Evolutionary conservation across 2,797 vertebrate species (phyloP).

Genomic region (Peromyscus attwateri): DNA sequence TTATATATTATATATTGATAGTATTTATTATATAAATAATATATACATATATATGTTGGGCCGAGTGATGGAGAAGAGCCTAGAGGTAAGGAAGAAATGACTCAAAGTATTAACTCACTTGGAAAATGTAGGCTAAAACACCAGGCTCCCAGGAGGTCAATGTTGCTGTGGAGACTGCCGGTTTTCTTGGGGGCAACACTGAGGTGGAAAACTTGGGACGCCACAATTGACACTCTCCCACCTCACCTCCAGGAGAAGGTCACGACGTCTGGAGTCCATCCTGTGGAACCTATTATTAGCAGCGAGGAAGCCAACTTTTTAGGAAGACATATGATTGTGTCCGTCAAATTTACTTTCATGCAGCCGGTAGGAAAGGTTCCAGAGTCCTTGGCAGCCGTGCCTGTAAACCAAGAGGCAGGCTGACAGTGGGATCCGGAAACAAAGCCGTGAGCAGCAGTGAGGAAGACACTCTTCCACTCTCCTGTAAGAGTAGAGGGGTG

Average conservation of each 20-base stretch:
- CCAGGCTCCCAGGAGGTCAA: neutral
- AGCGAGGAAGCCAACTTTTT: conserved; percentile 55
- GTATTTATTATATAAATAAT: neutral
- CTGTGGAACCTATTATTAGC: conserved; percentile 29
- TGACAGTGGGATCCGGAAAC: neutral
- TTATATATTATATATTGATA: neutral
- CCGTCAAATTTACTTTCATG: conserved; percentile 58
- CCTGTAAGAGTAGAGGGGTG: neutral
- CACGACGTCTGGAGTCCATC: conserved; percentile 43
- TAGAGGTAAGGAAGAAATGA: neutral
- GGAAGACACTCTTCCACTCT: neutral
- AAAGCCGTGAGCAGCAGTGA: neutral
- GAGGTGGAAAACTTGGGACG: neutral
- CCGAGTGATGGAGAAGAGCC: neutral
- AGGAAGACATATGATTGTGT: conserved; percentile 47
- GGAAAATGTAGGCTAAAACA: neutral
- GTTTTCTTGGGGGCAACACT: neutral
- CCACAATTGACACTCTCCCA: neutral
- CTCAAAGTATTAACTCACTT: neutral
- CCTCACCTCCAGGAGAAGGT: neutral
- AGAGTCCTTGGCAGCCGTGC: conserved; percentile 44
- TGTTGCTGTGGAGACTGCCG: neutral
- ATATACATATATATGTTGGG: neutral
- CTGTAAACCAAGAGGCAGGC: conserved; percentile 28
- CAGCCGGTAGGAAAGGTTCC: conserved; percentile 24